Evolutionary conservation across 2,888 invertebrate genomes (phyloP), one percentile per base, ranked within the genome.

Genomic region (Melinaea menophilus): DNA sequence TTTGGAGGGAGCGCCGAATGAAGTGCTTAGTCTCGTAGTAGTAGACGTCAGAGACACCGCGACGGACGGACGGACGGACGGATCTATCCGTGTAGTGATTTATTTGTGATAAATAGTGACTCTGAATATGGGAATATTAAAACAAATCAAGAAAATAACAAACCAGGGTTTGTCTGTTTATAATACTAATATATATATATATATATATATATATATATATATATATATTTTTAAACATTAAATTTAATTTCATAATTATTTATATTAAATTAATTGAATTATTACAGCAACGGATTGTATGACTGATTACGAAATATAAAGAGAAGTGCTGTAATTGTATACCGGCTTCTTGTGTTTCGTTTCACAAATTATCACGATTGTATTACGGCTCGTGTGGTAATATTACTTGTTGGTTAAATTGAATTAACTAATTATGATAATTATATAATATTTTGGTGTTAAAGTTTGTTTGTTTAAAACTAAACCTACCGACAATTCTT

Each of bases 71-170:
- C 66, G 55, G 65, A 62, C 59, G 45, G 71, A 65, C 66, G 55
- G 65, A 62, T 59, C 64, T 69, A 62, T 61, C 54, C 46, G 55
- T 59, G 35, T 57, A 64, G 69, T 68, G 65, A 61, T 48, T 61
- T 67, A 66, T 62, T 59, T 37, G 55, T 63, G 66, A 61, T 22
- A 22, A 22, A 62, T 67, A 62, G 70, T 75, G 72, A 63, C 61
- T 66, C 35, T 59, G 71, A 67, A 58, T 22, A 90, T 90, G 90
- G 90, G 90, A 58, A 88, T 90, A 74, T 73, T 90, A 62, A 89
- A 90, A 77, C 90, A 90, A 72, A 85, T 90, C 56, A 89, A 86
- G 79, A 89, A 81, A 78, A 88, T 90, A 76, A 81, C 88, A 5
- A 74, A 78, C 62, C 73, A 85, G 67, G 90, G 90, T 89, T 79